Evolutionary conservation across 2,888 invertebrate species (phyloP), one percentile per base, ranked within the genome.

Genomic region (Drosophila multiciliata): DNA sequence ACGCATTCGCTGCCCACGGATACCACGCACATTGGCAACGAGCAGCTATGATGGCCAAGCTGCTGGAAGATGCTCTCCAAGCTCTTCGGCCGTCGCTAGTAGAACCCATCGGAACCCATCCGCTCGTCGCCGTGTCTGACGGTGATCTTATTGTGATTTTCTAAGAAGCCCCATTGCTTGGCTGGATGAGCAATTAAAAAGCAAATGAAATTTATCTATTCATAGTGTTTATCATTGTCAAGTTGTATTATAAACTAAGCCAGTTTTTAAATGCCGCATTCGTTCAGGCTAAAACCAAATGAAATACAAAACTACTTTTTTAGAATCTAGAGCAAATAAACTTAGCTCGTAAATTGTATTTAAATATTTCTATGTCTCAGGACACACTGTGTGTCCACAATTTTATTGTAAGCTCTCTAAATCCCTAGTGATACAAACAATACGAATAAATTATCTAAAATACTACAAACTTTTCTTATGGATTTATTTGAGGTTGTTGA

Each of bases 1-100:
- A 93, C 92, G 20, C 93, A 92, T 67, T 93, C 93, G 54, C 88
- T 93, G 87, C 93, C 93, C 70, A 93, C 93, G 80, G 93, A 93
- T 71, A 92, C 92, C 57, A 93, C 93, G 67, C 93, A 93, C 81
- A 91, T 93, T 78, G 93, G 93, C 72, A 93, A 92, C 75, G 92
- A 93, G 67, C 93, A 93, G 75, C 92, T 93, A 90, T 93, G 93
- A 93, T 93, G 92, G 84, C 85, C 91, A 57, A 73, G 66, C 36
- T 75, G 69, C 60, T 82, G 82, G 77, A 78, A 75, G 53, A 77
- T 73, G 15, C 83, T 78, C 33, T 73, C 84, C 36, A 83, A 78
- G 65, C 68, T 82, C 57, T 85, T 91, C 78, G 88, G 91, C 65
- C 85, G 82, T 38, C 87, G 89, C 67, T 76, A 87, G 5, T 89